Percentiles rank a stretch among this genome's conserved stretches.
Evolutionary conservation across 1,140 invertebrate genomes (phyloP).

Genomic region (Meteorus sp.): DNA sequence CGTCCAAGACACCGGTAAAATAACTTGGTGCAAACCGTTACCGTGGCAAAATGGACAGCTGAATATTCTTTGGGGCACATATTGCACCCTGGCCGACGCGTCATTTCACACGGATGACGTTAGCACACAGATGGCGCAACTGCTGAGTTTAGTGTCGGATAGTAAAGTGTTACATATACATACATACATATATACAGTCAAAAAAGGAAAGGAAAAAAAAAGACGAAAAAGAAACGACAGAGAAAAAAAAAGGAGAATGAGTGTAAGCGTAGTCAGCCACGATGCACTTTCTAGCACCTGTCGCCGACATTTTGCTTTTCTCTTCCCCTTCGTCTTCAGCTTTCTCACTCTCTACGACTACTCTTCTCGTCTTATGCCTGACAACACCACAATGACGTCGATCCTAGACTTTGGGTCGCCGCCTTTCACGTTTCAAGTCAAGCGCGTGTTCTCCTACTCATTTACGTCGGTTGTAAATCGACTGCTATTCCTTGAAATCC

Average conservation of each 20-base stretch:
- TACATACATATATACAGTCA: no score
- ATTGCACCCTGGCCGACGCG: neutral
- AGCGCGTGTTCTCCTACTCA: no score
- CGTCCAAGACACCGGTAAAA: no score
- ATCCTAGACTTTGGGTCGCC: neutral
- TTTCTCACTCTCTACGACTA: neutral
- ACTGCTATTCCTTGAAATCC: neutral
- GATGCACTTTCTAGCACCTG: constrained; percentile 38
- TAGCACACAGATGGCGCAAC: neutral
- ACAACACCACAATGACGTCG: neutral
- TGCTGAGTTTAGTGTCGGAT: neutral
- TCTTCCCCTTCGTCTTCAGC: neutral
- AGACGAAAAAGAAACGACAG: no score
- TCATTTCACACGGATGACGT: neutral
- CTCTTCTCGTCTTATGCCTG: neutral
- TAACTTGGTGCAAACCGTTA: neutral
- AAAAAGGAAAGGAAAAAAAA: no score
- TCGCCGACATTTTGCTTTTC: constrained; percentile 14
- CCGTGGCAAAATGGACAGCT: neutral
- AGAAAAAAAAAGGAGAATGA: neutral
- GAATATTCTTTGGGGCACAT: constrained; percentile 8
- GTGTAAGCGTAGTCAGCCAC: constrained; percentile 14
- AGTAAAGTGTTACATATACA: no score
- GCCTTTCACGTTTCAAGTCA: no score
- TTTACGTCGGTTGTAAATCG: neutral